phyloP scores from a whole-genome alignment of 2,797 vertebrate species.

The Numenius phaeopus region DNA sequence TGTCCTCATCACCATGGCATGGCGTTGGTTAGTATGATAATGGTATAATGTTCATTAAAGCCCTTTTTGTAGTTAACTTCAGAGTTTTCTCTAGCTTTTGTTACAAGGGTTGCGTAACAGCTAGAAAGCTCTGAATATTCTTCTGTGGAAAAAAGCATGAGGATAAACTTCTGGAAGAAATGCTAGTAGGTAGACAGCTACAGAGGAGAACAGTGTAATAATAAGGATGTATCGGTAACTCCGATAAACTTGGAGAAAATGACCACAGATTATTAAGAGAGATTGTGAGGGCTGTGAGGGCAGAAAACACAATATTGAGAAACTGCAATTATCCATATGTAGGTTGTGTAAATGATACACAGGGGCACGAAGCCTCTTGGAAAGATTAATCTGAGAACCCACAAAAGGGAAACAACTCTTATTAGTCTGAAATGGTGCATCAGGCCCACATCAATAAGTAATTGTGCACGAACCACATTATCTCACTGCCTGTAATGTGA shows the following conservation, averaged over 20 bases:
- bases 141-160: neutral
- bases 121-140: neutral
- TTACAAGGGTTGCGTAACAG: neutral
- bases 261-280: neutral
- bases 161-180: neutral
- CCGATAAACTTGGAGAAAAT: neutral
- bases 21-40: neutral
- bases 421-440: neutral
- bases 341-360: constrained; percentile 30
- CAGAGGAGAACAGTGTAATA: neutral
- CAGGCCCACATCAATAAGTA: constrained; percentile 36
- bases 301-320: constrained; percentile 12
- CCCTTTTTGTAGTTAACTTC: neutral
- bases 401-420: neutral
- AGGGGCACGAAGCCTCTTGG: neutral
- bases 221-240: neutral
- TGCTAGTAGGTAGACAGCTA: neutral
- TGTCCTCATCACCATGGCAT: neutral
- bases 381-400: constrained; percentile 26
- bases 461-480: neutral
- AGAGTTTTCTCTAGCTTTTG: neutral
- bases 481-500: neutral
- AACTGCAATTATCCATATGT: neutral
- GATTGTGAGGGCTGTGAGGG: neutral
- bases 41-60: neutral